phyloP scores from a whole-genome alignment of 2,113 vertebrate genomes.

The Narcine bancroftii region DNA sequence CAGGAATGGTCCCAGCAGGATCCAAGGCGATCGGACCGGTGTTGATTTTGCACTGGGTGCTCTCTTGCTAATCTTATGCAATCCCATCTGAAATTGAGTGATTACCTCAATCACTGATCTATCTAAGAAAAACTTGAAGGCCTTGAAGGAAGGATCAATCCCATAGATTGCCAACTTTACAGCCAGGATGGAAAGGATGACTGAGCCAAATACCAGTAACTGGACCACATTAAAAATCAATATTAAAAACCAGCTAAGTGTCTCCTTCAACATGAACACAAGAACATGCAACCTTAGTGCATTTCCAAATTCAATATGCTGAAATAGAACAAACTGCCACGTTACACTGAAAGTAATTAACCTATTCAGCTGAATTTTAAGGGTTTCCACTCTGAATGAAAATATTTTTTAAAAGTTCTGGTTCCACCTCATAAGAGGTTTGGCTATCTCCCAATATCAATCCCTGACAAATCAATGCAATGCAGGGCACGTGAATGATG shows the following conservation, averaged over 20 bases:
- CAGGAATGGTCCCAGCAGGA: too few relatives aligned
- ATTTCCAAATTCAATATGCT: neutral
- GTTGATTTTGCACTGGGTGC: too few relatives aligned
- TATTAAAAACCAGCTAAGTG: neutral
- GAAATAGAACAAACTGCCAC: neutral
- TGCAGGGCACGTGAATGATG: neutral
- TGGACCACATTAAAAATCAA: neutral
- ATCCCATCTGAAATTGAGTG: too few relatives aligned
- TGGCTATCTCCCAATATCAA: neutral
- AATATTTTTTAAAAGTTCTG: conserved; percentile 7
- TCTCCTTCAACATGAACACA: neutral
- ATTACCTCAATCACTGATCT: too few relatives aligned
- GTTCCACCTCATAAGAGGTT: neutral
- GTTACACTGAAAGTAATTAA: neutral
- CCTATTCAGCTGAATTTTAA: neutral
- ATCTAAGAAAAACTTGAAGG: too few relatives aligned
- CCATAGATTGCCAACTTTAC: too few relatives aligned
- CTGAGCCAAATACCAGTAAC: neutral
- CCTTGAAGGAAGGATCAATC: too few relatives aligned
- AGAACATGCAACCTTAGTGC: neutral
- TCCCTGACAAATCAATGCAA: neutral
- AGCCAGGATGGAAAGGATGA: too few relatives aligned
- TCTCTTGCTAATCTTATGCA: too few relatives aligned
- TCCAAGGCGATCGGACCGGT: too few relatives aligned
- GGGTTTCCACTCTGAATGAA: neutral